Percentiles rank a stretch among this genome's conserved stretches.
These are phyloP conservation scores for Megalonaias nervosa DNA, from an alignment of 1,140 invertebrate species.

Conservation along the genomic window DNA sequence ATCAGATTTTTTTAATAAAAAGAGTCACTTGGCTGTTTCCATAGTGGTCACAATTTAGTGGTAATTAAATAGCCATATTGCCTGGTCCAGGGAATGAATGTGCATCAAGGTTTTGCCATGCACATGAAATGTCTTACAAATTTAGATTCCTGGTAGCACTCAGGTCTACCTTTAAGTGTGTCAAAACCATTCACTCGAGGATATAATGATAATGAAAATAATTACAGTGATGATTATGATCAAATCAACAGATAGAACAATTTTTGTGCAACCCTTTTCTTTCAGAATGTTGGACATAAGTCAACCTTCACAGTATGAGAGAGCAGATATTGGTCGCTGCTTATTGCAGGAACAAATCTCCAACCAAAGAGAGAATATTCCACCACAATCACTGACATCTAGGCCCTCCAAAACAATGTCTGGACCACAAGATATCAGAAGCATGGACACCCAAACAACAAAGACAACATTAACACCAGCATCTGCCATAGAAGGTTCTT, in stretches of 20 bases:
- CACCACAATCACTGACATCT: background rate
- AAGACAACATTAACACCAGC: no score
- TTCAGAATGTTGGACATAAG: constrained; percentile 78
- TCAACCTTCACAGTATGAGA: constrained; percentile 78
- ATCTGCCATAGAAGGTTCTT: no score
- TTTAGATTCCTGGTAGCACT: background rate
- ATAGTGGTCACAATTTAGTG: background rate
- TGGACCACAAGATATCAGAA: no score
- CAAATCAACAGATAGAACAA: background rate
- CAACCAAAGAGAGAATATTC: background rate
- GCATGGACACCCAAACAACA: no score
- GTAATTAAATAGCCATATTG: no score
- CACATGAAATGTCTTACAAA: background rate
- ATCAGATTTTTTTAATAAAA: no score
- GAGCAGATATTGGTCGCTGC: constrained; percentile 82
- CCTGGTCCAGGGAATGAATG: no score
- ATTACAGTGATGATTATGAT: background rate
- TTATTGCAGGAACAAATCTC: constrained; percentile 26
- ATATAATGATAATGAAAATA: constrained; percentile 8
- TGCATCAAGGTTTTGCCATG: no score
- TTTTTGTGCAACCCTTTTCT: constrained; percentile 29
- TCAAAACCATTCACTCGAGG: background rate
- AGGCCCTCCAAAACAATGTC: no score
- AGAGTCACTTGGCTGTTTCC: background rate
- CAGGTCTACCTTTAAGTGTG: no score